Evolutionary conservation across 1,140 invertebrate genomes (phyloP), one percentile per base, ranked within the genome.

Genomic region (Nephila pilipes): DNA sequence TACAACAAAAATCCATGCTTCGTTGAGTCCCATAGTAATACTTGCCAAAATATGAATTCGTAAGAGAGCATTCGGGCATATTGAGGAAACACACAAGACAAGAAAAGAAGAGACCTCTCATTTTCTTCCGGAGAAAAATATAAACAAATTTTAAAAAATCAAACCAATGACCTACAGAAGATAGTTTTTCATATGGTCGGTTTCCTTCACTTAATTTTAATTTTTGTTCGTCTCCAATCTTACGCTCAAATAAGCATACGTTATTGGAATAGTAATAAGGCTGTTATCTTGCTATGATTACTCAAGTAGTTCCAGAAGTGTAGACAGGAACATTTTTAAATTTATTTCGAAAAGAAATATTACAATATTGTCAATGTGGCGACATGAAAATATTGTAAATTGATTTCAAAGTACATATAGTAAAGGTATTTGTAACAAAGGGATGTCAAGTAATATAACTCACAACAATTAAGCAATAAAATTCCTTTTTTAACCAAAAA

Each of bases 121-220:
- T 75, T 29, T 75, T 75, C 65, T 75, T 32, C 65, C 65, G 69
- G 25, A 75, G 12, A 20, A 36, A 75, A 75, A 75, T 20, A 75
- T 75, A 32, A 75, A 75, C 69, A 75, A 75, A 36, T 32, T 75
- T n/a, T 20, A 75, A 75, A 36, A 46, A 75, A 36, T 36, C 69
- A 75, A 75, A 75, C 69, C 69, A 75, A 75, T 75, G 69, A 36
- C 69, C 69, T 75, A 75, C 69, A 75, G 69, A 75, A 75, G 29
- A 75, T 75, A 75, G 69, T 32, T 32, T 75, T 75, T 32, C 69
- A 32, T 75, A 75, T 32, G 65, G 69, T 75, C 69, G 69, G 69
- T 18, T 75, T 75, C 69, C 69, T 75, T 75, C 29, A 36, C 69
- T 75, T 75, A 36, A 75, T 75, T 75, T 75, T 32, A 75, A 75